Evolutionary conservation across 1,140 invertebrate species (phyloP), one percentile per base, ranked within the genome.

Genomic region (Nasonia longicornis): DNA sequence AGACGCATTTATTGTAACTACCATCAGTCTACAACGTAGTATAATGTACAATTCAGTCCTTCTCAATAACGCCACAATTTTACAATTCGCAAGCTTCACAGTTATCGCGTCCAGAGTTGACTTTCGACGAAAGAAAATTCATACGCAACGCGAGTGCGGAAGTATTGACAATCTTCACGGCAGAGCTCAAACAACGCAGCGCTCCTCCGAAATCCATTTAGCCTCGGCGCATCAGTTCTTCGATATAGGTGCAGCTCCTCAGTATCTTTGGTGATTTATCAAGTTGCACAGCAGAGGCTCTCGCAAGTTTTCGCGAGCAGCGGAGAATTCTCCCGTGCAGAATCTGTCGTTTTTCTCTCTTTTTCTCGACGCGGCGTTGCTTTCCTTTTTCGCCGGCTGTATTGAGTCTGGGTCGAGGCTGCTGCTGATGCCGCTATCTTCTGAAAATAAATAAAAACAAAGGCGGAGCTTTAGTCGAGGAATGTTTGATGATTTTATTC

Each of bases 191-290:
- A 42, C 38, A 10, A 42, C 10, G 10, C 38, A 10, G 38, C 10
- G 6, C 38, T 42, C 8, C 69, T 42, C n/a, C 22, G 26, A 64
- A 72, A 73, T 72, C 77, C 58, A 79, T 79, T 79, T 79, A 79
- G 45, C 10, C 70, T 11, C 67, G 58, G 64, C 7, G 4, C 26
- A 64, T 4, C 7, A 45, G 71, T 22, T 12, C 66, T 73, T 66
- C 74, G 29, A 73, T 74, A 73, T 74, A 31, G 22, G n/a, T 35
- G 11, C 42, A 14, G 42, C 71, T 26, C 7, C 31, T 6, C 76
- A 3, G 38, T 75, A 73, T 83, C 72, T 77, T 69, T 70, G 69
- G 82, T 77, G 69, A 83, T 80, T 83, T 83, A 80, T 83, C 67
- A 77, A 77, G 74, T 77, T 69, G 22, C 31, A 64, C 77, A 64